Evolutionary conservation across 2,888 invertebrate species (phyloP).

Genomic region (Ormyrus pomaceus): DNA sequence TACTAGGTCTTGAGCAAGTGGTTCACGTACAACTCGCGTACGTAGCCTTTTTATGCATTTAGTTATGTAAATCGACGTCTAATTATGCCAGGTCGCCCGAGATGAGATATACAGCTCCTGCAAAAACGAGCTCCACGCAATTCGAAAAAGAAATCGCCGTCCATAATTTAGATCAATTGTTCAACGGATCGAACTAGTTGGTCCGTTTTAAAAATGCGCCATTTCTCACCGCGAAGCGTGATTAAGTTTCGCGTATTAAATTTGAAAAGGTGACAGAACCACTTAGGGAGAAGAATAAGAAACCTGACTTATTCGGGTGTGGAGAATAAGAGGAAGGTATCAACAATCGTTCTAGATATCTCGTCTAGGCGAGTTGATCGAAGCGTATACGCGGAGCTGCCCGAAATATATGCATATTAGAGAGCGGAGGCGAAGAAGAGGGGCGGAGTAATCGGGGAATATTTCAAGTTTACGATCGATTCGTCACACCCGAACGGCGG

Average conservation of each 20-base stretch:
- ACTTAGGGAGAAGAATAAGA: conserved; percentile 22
- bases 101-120: too few species aligned
- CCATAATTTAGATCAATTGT: too few species aligned
- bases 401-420: conserved; percentile 8
- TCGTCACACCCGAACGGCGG: conserved; percentile 49
- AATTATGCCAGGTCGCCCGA: too few species aligned
- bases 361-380: background rate
- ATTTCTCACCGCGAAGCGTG: background rate
- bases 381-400: background rate
- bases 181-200: too few species aligned
- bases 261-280: conserved; percentile 26
- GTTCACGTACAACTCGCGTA: too few species aligned
- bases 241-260: conserved; percentile 23
- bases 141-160: too few species aligned
- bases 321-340: background rate
- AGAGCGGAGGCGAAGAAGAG: conserved; percentile 30
- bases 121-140: too few species aligned
- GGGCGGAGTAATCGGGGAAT: conserved; percentile 50
- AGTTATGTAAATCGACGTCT: too few species aligned
- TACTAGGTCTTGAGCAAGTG: background rate
- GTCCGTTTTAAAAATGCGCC: too few species aligned
- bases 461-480: conserved; percentile 57
- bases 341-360: conserved; percentile 12
- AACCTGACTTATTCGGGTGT: conserved; percentile 11
- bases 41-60: too few species aligned